Percentiles rank a stretch among this genome's conserved stretches.
These are phyloP conservation scores for Ammodramus savannarum DNA, from an alignment of 2,113 vertebrate species.

Conservation along the genomic window DNA sequence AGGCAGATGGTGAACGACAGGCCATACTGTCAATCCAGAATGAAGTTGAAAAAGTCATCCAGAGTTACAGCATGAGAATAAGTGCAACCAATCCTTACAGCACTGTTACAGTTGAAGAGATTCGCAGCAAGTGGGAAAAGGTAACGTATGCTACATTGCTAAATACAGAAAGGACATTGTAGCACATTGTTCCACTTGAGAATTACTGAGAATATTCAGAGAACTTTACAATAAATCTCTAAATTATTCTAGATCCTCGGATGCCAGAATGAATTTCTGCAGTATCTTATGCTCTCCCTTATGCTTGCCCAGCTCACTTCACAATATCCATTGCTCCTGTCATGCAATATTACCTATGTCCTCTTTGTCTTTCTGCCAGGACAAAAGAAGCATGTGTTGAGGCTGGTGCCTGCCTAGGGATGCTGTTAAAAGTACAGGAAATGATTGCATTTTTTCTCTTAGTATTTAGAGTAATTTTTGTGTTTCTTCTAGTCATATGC, in stretches of 20 bases:
- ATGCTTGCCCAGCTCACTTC: not conserved
- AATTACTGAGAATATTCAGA: not conserved
- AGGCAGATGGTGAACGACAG: conserved; percentile 90
- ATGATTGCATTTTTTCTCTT: not conserved
- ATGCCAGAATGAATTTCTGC: not conserved
- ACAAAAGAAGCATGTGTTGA: not conserved
- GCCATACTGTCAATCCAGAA: conserved; percentile 94
- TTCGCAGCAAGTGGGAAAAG: conserved; percentile 95
- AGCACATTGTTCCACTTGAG: not conserved
- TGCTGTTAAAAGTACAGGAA: not conserved
- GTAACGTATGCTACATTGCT: conserved; percentile 61
- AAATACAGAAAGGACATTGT: not conserved
- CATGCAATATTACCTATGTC: not conserved
- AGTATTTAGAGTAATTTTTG: not conserved
- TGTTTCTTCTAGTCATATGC: not conserved
- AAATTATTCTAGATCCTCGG: not conserved
- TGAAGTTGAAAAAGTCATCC: conserved; percentile 95
- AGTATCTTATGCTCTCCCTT: not conserved
- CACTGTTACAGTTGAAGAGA: conserved; percentile 86
- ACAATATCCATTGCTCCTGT: not conserved
- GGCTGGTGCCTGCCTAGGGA: not conserved
- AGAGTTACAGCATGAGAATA: conserved; percentile 90
- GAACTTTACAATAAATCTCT: not conserved
- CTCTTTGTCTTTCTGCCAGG: not conserved
- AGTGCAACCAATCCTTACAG: conserved; percentile 89